These are phyloP conservation scores for Agrotis clavis DNA, from an alignment of 2,888 invertebrate species.

Conservation along the genomic window DNA sequence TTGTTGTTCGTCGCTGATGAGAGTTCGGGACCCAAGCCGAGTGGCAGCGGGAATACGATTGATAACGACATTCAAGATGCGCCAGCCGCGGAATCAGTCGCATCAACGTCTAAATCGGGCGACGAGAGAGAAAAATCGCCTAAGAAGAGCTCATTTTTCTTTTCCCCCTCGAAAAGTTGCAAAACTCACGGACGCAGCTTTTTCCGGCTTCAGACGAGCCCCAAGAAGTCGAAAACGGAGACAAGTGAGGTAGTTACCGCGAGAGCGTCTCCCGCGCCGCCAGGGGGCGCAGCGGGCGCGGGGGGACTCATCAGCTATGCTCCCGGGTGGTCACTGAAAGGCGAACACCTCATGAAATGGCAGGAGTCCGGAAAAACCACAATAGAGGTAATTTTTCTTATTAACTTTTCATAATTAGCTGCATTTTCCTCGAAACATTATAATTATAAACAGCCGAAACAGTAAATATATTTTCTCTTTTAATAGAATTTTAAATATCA, in stretches of 20 bases:
- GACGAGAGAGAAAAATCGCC: constrained; percentile 89
- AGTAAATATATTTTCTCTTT: constrained; percentile 32
- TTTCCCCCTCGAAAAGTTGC: constrained; percentile 89
- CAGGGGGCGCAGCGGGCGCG: constrained; percentile 74
- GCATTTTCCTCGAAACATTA: constrained; percentile 4
- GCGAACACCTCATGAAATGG: constrained; percentile 92
- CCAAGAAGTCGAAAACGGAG: constrained; percentile 88
- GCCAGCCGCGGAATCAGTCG: constrained; percentile 69
- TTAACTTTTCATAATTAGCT: not conserved
- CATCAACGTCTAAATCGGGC: constrained; percentile 80
- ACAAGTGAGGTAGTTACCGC: constrained; percentile 72
- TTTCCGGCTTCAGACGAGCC: constrained; percentile 90
- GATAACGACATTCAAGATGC: constrained; percentile 75
- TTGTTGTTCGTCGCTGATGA: constrained; percentile 88
- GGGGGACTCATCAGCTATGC: constrained; percentile 91
- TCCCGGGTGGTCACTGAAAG: constrained; percentile 92
- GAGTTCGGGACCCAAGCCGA: constrained; percentile 84
- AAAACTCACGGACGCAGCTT: constrained; percentile 88
- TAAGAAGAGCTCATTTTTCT: constrained; percentile 90
- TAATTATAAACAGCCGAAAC: constrained; percentile 4
- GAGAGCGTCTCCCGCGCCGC: constrained; percentile 63
- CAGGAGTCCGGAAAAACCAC: constrained; percentile 92
- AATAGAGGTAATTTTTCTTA: constrained; percentile 86
- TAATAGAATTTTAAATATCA: constrained; percentile 45
- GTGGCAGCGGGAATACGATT: constrained; percentile 66